A percentile compares a stretch with the other conserved stretches of the same genome.
Conservation (phyloP, 2,797 vertebrate species). For the Poeciliopsis gracilis region DNA sequence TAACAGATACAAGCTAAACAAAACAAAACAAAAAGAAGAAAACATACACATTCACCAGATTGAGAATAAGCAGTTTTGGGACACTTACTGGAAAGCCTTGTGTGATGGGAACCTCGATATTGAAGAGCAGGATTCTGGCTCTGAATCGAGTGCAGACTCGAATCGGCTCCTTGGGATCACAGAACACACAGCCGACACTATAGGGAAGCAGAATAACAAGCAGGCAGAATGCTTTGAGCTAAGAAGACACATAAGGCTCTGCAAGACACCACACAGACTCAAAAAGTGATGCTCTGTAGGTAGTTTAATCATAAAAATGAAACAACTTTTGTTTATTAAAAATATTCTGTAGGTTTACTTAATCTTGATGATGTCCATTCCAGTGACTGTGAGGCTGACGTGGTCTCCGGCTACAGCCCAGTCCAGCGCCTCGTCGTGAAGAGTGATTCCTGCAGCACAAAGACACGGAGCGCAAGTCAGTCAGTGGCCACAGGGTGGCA, state of each 20-base stretch:
- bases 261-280: neutral
- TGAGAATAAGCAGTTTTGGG: conserved; percentile 6
- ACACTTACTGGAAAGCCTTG: conserved; percentile 95
- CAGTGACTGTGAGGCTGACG: conserved; percentile 94
- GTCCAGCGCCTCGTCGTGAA: conserved; percentile 93
- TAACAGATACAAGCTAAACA: too few relatives aligned
- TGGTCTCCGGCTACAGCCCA: conserved; percentile 99
- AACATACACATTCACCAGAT: too few relatives aligned
- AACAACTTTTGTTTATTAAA: neutral
- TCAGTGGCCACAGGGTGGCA: conserved; percentile 62
- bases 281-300: neutral
- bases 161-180: conserved; percentile 92
- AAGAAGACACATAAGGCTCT: neutral
- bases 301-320: neutral
- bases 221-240: neutral
- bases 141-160: conserved; percentile 91
- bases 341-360: conserved; percentile 81
- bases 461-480: neutral
- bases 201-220: conserved; percentile 13
- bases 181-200: conserved; percentile 95
- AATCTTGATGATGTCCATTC: conserved; percentile 99
- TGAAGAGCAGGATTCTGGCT: conserved; percentile 95
- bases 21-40: too few relatives aligned
- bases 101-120: conserved; percentile 94
- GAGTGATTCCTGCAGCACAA: conserved; percentile 88